phyloP scores from a whole-genome alignment of 2,888 invertebrate genomes.

The Sphaeridia pumilis region DNA sequence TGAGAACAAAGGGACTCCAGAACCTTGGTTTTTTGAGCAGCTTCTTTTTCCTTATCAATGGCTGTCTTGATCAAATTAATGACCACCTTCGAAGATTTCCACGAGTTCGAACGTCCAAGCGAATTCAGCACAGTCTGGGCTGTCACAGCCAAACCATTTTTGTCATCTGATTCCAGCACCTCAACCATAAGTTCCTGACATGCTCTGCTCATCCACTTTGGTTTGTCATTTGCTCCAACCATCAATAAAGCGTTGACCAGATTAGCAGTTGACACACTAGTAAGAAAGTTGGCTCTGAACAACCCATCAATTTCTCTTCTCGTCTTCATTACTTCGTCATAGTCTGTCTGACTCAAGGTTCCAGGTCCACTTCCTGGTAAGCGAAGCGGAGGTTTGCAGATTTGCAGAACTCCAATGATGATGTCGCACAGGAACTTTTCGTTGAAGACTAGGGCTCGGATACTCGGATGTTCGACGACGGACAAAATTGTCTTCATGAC shows the following conservation, averaged over 20 bases:
- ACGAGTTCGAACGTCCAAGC: slow-evolving; percentile 16
- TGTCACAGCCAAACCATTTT: slow-evolving; percentile 20
- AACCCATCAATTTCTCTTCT: slow-evolving; percentile 9
- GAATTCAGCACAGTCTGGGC: slow-evolving; percentile 18
- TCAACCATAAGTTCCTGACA: slow-evolving; percentile 21
- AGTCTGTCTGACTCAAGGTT: slow-evolving; percentile 16
- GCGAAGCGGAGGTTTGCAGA: slow-evolving; percentile 54
- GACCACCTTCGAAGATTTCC: slow-evolving; percentile 22
- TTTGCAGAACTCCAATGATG: slow-evolving; percentile 56
- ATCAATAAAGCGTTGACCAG: slow-evolving; percentile 24
- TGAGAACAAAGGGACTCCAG: background rate
- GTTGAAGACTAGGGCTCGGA: slow-evolving; percentile 39
- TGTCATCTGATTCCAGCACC: slow-evolving; percentile 13
- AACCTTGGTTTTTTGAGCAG: background rate
- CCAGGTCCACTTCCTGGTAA: slow-evolving; percentile 42
- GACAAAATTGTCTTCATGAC: slow-evolving; percentile 16
- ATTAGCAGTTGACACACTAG: slow-evolving; percentile 12
- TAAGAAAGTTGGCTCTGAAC: slow-evolving; percentile 12
- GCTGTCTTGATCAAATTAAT: slow-evolving; percentile 19
- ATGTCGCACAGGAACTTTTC: slow-evolving; percentile 50
- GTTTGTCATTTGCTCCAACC: slow-evolving; percentile 21
- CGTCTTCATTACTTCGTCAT: slow-evolving; percentile 15
- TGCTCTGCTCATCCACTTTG: slow-evolving; percentile 20
- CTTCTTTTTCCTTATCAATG: background rate
- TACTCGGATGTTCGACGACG: slow-evolving; percentile 15